Percentiles rank a stretch among this genome's conserved stretches.
Conservation (phyloP, 2,797 vertebrate genomes). For the Tokudaia muenninki region DNA sequence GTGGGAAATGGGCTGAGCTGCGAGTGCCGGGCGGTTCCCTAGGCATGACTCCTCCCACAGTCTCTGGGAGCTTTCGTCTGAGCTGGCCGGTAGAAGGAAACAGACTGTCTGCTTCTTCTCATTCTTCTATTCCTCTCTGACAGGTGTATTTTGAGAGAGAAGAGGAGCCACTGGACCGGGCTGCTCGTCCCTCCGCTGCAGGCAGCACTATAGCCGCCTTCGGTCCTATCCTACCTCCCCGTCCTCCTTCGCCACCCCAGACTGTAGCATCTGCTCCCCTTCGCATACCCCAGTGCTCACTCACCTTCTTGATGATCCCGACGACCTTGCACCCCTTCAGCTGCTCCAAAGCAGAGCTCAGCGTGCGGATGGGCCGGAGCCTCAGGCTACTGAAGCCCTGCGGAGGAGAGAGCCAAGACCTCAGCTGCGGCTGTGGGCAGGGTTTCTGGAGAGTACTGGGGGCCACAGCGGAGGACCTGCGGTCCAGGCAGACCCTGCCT, state of each 20-base stretch:
- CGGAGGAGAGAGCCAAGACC: not conserved
- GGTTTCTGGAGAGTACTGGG: not conserved
- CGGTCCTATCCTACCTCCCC: not conserved
- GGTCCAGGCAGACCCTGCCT: not conserved
- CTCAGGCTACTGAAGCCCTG: constrained; percentile 99
- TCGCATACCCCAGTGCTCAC: constrained; percentile 72
- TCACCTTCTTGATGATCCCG: constrained; percentile 96
- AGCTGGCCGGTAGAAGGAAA: not conserved
- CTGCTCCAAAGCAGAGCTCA: constrained; percentile 97
- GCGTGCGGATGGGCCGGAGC: constrained; percentile 96
- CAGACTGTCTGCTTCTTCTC: not conserved
- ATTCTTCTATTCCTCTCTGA: not conserved
- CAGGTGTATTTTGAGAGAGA: too few relatives aligned
- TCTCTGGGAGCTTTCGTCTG: constrained; percentile 15
- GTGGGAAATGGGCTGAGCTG: not conserved
- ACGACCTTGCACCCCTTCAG: constrained; percentile 95
- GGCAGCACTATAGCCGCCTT: not conserved
- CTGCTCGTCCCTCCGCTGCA: not conserved
- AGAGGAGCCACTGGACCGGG: not conserved
- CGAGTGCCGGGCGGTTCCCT: not conserved
- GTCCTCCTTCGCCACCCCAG: not conserved
- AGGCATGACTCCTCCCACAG: constrained; percentile 4
- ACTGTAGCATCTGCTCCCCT: too few relatives aligned
- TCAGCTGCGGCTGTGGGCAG: not conserved
- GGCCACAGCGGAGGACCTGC: not conserved